Conservation (phyloP, 2,888 invertebrate genomes). For the Drosophila testacea region DNA sequence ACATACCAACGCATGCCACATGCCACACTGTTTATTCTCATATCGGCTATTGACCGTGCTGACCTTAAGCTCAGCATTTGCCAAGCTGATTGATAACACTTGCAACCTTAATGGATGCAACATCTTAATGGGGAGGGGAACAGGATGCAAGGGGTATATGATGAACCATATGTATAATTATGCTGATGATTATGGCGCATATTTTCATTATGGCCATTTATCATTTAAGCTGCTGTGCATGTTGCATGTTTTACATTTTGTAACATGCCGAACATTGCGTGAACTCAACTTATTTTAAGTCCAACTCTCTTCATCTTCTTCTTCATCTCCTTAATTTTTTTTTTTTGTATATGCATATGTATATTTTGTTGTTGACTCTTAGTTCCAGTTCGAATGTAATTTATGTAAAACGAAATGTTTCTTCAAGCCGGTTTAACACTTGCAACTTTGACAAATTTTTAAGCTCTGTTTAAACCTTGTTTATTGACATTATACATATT, state of each 20-base stretch:
- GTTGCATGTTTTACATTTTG: slow-evolving; percentile 70
- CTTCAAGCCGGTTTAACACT: slow-evolving; percentile 53
- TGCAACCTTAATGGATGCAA: slow-evolving; percentile 29
- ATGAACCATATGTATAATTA: slow-evolving; percentile 47
- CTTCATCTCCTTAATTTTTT: not conserved
- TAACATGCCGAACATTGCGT: slow-evolving; percentile 61
- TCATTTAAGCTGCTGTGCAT: slow-evolving; percentile 57
- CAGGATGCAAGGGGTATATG: too few species aligned
- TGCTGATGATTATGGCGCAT: slow-evolving; percentile 54
- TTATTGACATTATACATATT: slow-evolving; percentile 51
- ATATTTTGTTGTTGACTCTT: slow-evolving; percentile 6
- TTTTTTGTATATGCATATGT: slow-evolving; percentile 1
- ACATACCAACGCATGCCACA: slow-evolving; percentile 55
- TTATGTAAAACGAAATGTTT: slow-evolving; percentile 54
- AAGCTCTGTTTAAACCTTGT: slow-evolving; percentile 49
- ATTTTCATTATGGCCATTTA: slow-evolving; percentile 61
- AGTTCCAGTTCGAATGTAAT: slow-evolving; percentile 45
- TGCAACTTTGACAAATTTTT: slow-evolving; percentile 59
- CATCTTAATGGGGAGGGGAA: not conserved
- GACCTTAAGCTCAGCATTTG: slow-evolving; percentile 50
- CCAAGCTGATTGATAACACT: slow-evolving; percentile 48
- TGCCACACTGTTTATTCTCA: slow-evolving; percentile 26
- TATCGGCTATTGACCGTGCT: slow-evolving; percentile 46
- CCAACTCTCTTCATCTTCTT: not conserved
- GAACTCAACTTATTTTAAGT: slow-evolving; percentile 33